Conservation (phyloP, 2,888 invertebrate genomes). For the Cyrtodaria siliqua region DNA sequence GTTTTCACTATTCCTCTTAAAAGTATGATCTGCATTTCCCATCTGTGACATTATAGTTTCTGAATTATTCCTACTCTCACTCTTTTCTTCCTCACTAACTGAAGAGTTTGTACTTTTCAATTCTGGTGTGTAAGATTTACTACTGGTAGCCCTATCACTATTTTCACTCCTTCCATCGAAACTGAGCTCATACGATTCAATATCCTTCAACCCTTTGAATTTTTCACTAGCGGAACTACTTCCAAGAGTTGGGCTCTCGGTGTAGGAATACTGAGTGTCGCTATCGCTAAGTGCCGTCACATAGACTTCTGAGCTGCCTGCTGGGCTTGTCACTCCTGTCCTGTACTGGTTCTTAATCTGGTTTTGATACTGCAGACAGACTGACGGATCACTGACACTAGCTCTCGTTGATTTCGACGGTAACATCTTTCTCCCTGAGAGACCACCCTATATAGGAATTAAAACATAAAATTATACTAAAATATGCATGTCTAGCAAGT, state of each 20-base stretch:
- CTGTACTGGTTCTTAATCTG: slow-evolving; percentile 78
- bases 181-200: slow-evolving; percentile 45
- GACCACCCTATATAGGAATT: slow-evolving; percentile 74
- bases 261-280: slow-evolving; percentile 54
- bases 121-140: slow-evolving; percentile 10
- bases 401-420: slow-evolving; percentile 41
- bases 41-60: background rate
- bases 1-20: slow-evolving; percentile 59
- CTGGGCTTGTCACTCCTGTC: slow-evolving; percentile 47
- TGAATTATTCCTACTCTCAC: background rate
- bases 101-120: slow-evolving; percentile 16
- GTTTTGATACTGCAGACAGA: slow-evolving; percentile 79
- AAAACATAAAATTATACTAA: background rate
- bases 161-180: slow-evolving; percentile 48
- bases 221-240: slow-evolving; percentile 60
- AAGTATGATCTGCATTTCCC: slow-evolving; percentile 15
- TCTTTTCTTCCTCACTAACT: slow-evolving; percentile 10
- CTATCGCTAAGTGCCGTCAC: slow-evolving; percentile 68
- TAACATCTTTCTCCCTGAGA: slow-evolving; percentile 60
- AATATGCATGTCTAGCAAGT: too few relatives aligned
- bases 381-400: slow-evolving; percentile 71
- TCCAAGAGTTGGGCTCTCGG: slow-evolving; percentile 43
- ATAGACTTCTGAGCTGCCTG: slow-evolving; percentile 41
- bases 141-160: slow-evolving; percentile 10
- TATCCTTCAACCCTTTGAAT: slow-evolving; percentile 34